These are phyloP conservation scores for Chrysomela aeneicollis DNA, from an alignment of 2,888 invertebrate species.

Conservation along the genomic window DNA sequence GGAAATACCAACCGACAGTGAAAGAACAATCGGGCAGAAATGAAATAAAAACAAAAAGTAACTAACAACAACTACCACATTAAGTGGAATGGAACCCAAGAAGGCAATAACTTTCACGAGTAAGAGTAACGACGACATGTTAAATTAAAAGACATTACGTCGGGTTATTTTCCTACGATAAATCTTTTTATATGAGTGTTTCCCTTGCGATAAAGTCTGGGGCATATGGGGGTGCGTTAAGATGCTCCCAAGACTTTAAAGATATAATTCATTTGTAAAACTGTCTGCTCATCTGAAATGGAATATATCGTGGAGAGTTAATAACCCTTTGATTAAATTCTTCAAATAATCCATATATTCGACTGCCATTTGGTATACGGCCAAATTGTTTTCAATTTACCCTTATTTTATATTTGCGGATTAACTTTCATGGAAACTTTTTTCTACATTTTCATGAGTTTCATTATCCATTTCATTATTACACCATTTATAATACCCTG, in stretches of 20 bases:
- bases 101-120: conserved; percentile 42
- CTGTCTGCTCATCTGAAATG: neutral
- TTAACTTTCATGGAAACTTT: too few species aligned
- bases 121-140: conserved; percentile 56
- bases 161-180: conserved; percentile 56
- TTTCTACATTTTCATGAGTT: too few species aligned
- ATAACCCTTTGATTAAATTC: neutral
- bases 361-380: too few species aligned
- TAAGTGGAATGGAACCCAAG: conserved; percentile 29
- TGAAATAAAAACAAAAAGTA: conserved; percentile 30
- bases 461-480: too few species aligned
- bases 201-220: conserved; percentile 53
- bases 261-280: conserved; percentile 38
- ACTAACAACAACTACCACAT: conserved; percentile 22
- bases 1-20: conserved; percentile 13
- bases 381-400: too few species aligned
- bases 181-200: conserved; percentile 59
- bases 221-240: conserved; percentile 25
- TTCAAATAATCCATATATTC: neutral
- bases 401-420: too few species aligned
- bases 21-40: conserved; percentile 22
- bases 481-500: too few species aligned
- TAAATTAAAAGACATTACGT: conserved; percentile 59
- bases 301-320: neutral
- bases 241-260: conserved; percentile 31